A percentile compares a stretch with the other conserved stretches of the same genome.
Evolutionary conservation across 2,113 vertebrate genomes (phyloP).

Genomic region (Microcebus jonahi): DNA sequence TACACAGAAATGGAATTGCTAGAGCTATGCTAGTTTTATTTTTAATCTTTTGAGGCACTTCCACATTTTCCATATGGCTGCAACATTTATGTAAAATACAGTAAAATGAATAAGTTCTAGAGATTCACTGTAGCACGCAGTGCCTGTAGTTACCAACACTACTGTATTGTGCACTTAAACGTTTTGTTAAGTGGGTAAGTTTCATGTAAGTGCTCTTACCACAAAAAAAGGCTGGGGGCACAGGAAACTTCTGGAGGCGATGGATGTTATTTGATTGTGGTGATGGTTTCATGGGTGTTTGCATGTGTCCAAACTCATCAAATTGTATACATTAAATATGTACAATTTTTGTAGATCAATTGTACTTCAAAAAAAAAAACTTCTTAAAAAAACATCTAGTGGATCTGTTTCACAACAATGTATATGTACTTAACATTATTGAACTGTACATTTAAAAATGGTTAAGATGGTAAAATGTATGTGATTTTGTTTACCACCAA

Average conservation of each 20-base stretch:
- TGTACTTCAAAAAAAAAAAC: not conserved
- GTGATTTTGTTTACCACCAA: not conserved
- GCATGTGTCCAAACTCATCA: not conserved
- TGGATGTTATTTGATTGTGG: not conserved
- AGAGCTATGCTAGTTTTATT: not conserved
- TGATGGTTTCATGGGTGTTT: not conserved
- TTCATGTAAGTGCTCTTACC: not conserved
- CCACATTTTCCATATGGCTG: not conserved
- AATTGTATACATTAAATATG: not conserved
- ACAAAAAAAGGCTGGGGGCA: too few relatives aligned
- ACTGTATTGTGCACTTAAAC: not conserved
- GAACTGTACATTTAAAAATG: not conserved
- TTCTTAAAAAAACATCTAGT: not conserved
- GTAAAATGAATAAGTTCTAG: not conserved
- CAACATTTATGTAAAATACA: not conserved
- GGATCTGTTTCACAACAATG: not conserved
- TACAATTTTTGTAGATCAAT: not conserved
- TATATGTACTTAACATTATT: not conserved
- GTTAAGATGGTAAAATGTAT: not conserved
- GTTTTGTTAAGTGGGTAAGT: not conserved
- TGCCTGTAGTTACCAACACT: not conserved
- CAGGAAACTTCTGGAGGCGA: not conserved
- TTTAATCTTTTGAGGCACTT: not conserved
- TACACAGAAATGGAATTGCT: not conserved
- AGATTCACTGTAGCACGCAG: not conserved